A percentile compares a stretch with the other conserved stretches of the same genome.
Evolutionary conservation across 2,797 vertebrate species (phyloP).

Genomic region (Rhyacichthys aspro): DNA sequence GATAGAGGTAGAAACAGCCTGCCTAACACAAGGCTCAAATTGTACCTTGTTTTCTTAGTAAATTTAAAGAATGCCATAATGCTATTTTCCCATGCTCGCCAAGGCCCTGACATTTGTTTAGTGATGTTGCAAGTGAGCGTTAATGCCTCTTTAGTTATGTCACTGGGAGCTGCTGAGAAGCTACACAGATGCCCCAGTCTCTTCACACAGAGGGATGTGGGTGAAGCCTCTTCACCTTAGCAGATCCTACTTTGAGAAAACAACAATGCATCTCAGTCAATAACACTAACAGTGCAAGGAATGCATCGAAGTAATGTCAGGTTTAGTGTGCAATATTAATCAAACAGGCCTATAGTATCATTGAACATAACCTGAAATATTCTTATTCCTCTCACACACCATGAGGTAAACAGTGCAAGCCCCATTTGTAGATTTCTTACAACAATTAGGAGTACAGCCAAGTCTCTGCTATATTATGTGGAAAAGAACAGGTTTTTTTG

Average conservation of each 20-base stretch:
- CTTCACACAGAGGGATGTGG: constrained; percentile 4
- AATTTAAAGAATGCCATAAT: constrained; percentile 67
- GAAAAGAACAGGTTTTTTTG: constrained; percentile 49
- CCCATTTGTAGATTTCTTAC: constrained; percentile 36
- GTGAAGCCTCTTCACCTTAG: constrained; percentile 30
- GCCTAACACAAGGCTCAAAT: constrained; percentile 66
- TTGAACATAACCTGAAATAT: constrained; percentile 12
- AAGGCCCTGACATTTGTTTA: constrained; percentile 67
- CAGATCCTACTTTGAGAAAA: constrained; percentile 7
- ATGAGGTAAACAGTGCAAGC: constrained; percentile 33
- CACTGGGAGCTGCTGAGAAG: constrained; percentile 57
- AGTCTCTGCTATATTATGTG: constrained; percentile 14
- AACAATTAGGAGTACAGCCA: constrained; percentile 38
- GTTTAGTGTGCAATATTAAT: neutral
- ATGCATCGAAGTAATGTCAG: neutral
- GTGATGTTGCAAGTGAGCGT: constrained; percentile 65
- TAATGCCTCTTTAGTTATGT: constrained; percentile 81
- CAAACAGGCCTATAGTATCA: neutral
- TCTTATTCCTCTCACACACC: constrained; percentile 61
- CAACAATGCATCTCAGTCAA: neutral
- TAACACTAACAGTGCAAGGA: neutral
- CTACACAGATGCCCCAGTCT: constrained; percentile 24
- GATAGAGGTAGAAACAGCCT: constrained; percentile 39
- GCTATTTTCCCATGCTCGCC: constrained; percentile 76
- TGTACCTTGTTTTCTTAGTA: constrained; percentile 61